phyloP scores from a whole-genome alignment of 2,113 vertebrate species.

The Albula glossodonta region DNA sequence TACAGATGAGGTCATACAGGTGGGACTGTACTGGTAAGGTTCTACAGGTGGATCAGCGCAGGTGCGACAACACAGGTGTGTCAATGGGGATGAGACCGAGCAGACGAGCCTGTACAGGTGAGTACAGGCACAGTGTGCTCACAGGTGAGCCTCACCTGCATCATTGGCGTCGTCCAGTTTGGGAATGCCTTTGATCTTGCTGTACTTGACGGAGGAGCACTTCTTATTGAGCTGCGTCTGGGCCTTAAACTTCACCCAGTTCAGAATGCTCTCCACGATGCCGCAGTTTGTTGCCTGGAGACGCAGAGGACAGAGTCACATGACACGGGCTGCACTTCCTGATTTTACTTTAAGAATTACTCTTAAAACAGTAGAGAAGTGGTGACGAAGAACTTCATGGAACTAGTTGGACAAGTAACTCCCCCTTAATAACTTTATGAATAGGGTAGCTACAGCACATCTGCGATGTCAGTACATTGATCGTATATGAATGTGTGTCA shows the following conservation, averaged over 20 bases:
- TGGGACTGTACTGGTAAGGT: neutral
- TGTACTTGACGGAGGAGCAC: constrained; percentile 96
- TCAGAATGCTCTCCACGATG: constrained; percentile 97
- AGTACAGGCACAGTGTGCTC: too few species aligned
- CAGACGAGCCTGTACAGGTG: neutral
- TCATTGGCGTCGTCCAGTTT: constrained; percentile 98
- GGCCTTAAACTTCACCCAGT: constrained; percentile 99
- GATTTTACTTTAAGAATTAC: too few species aligned
- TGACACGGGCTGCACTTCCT: too few species aligned
- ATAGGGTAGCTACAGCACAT: too few species aligned
- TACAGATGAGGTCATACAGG: neutral
- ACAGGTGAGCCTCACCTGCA: constrained; percentile 77
- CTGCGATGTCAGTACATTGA: too few species aligned
- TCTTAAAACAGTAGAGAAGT: too few species aligned
- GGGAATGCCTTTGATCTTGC: constrained; percentile 99
- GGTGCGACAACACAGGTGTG: too few species aligned
- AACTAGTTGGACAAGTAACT: too few species aligned
- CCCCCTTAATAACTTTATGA: too few species aligned
- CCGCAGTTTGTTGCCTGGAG: constrained; percentile 94
- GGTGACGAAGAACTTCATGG: too few species aligned
- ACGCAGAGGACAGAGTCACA: neutral
- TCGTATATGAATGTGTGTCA: too few species aligned
- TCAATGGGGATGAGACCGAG: too few species aligned
- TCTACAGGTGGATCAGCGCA: neutral
- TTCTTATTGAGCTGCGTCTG: constrained; percentile 98